A percentile compares a stretch with the other conserved stretches of the same genome.
Evolutionary conservation across 2,113 vertebrate genomes (phyloP).

Genomic region (Gobiocypris rarus): DNA sequence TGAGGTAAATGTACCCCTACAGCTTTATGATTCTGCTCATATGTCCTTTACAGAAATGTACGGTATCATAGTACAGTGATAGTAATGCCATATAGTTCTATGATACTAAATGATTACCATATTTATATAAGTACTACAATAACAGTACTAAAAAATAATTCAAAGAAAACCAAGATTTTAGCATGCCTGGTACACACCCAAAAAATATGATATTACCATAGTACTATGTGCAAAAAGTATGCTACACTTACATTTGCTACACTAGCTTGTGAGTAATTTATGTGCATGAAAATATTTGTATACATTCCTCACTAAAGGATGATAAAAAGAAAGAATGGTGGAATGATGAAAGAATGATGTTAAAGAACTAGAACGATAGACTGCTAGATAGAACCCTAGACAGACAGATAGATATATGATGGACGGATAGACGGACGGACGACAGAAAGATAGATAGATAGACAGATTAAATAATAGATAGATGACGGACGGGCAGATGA

Average conservation of each 20-base stretch:
- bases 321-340: no score
- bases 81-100: not conserved
- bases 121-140: not conserved
- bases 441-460: not conserved
- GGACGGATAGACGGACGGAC: not conserved
- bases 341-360: not conserved
- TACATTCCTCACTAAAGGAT: no score
- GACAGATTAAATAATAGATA: no score
- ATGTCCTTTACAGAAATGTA: not conserved
- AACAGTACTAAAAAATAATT: not conserved
- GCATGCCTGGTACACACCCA: not conserved
- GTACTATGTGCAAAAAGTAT: not conserved
- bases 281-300: no score
- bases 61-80: not conserved
- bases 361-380: not conserved
- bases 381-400: not conserved
- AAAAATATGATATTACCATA: not conserved
- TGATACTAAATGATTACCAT: constrained; percentile 1
- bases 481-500: no score
- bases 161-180: not conserved
- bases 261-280: no score
- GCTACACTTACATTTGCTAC: no score
- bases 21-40: not conserved
- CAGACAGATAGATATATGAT: not conserved
- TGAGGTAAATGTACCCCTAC: not conserved